A percentile compares a stretch with the other conserved stretches of the same genome.
Evolutionary conservation across 2,888 invertebrate genomes (phyloP).

Genomic region (Drosophila silvestris): DNA sequence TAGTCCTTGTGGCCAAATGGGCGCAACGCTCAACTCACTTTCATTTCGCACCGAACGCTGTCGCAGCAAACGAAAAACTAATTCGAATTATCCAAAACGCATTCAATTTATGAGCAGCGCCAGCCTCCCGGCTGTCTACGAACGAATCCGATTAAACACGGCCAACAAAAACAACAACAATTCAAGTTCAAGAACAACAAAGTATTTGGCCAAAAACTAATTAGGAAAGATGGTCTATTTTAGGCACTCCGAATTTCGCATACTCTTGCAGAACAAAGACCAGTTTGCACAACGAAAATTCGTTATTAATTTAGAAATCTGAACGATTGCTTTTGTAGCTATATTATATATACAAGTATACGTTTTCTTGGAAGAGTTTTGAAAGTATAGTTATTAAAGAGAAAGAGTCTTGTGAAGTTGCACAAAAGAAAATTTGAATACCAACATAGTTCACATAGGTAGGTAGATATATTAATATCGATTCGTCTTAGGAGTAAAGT

Average conservation of each 20-base stretch:
- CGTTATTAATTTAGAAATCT: background rate
- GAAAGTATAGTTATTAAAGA: background rate
- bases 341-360: background rate
- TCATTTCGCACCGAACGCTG: slow-evolving; percentile 61
- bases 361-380: fast-evolving
- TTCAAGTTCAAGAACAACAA: slow-evolving; percentile 40
- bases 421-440: background rate
- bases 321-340: background rate
- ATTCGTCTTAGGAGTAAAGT: background rate
- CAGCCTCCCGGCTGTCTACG: slow-evolving; percentile 28
- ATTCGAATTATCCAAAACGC: slow-evolving; percentile 56
- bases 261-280: background rate
- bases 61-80: slow-evolving; percentile 65
- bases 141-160: slow-evolving; percentile 29
- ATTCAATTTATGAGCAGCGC: slow-evolving; percentile 64
- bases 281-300: background rate
- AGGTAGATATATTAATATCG: background rate
- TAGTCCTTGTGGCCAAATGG: slow-evolving; percentile 5
- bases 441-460: background rate
- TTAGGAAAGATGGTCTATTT: slow-evolving; percentile 23
- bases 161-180: slow-evolving; percentile 26
- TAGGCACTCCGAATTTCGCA: background rate
- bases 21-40: slow-evolving; percentile 59
- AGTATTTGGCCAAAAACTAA: slow-evolving; percentile 9
- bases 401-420: background rate